Conservation (phyloP, 2,113 vertebrate species). For the Salvelinus namaycush region DNA sequence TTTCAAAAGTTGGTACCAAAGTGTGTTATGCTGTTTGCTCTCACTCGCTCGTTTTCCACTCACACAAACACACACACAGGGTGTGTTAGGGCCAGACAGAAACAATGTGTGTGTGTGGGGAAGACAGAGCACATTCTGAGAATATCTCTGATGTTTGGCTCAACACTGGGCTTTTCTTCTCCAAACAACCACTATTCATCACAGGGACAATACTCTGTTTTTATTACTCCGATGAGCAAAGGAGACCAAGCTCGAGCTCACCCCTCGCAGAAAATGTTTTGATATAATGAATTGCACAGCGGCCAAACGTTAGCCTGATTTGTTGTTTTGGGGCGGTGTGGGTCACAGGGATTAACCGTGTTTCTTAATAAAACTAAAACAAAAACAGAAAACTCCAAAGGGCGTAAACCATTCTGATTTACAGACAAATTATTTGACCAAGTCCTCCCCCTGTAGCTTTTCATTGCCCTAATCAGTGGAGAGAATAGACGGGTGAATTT, state of each 20-base stretch:
- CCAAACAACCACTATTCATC: constrained; percentile 73
- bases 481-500: constrained; percentile 50
- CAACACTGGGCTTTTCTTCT: constrained; percentile 79
- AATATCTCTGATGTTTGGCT: constrained; percentile 72
- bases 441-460: constrained; percentile 14
- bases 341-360: neutral
- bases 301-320: constrained; percentile 35
- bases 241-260: constrained; percentile 43
- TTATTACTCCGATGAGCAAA: constrained; percentile 50
- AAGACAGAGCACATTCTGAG: constrained; percentile 72
- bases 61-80: neutral
- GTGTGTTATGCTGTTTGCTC: too few relatives aligned
- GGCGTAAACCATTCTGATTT: neutral
- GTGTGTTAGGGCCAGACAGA: constrained; percentile 22
- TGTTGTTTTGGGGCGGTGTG: constrained; percentile 34
- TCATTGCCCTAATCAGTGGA: constrained; percentile 53
- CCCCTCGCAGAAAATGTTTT: constrained; percentile 40
- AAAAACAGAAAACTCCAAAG: constrained; percentile 26
- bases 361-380: constrained; percentile 19
- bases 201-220: constrained; percentile 71
- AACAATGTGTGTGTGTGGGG: constrained; percentile 71
- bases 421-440: constrained; percentile 12
- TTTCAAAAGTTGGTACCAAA: neutral
- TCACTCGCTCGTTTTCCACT: neutral
- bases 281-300: constrained; percentile 35